phyloP scores from a whole-genome alignment of 1,140 invertebrate species.

The Cyphomyrmex costatus region DNA sequence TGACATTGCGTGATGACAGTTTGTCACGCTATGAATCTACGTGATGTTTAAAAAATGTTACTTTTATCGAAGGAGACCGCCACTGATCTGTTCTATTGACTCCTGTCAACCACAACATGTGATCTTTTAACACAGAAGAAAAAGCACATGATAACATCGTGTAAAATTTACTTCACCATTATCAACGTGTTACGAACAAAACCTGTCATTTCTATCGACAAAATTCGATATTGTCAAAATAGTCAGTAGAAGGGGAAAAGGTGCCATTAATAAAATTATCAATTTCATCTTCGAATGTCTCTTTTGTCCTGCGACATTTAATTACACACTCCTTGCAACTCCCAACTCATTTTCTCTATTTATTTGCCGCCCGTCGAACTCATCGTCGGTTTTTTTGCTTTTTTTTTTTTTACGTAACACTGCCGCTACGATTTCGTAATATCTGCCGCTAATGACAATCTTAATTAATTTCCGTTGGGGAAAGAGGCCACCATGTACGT shows the following conservation, averaged over 20 bases:
- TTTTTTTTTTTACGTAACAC: background rate
- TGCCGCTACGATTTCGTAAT: background rate
- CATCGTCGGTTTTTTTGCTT: background rate
- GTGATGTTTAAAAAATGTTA: constrained; percentile 28
- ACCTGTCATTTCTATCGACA: background rate
- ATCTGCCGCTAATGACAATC: constrained; percentile 48
- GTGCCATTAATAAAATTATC: background rate
- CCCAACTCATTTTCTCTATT: constrained; percentile 27
- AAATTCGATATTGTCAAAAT: background rate
- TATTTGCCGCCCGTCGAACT: constrained; percentile 6
- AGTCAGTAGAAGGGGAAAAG: background rate
- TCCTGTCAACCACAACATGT: background rate
- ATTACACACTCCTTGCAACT: background rate
- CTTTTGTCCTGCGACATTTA: constrained; percentile 17
- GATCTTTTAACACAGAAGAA: background rate
- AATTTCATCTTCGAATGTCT: background rate
- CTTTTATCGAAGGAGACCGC: background rate
- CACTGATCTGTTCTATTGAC: constrained; percentile 20
- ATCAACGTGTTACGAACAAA: background rate
- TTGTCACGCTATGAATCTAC: constrained; percentile 44
- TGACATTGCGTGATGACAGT: constrained; percentile 54
- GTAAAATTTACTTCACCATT: constrained; percentile 6
- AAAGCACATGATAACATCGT: background rate
- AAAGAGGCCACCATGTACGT: constrained; percentile 31
- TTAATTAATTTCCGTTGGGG: constrained; percentile 55